Conservation (phyloP, 2,888 invertebrate species). For the Urechis unicinctus region DNA sequence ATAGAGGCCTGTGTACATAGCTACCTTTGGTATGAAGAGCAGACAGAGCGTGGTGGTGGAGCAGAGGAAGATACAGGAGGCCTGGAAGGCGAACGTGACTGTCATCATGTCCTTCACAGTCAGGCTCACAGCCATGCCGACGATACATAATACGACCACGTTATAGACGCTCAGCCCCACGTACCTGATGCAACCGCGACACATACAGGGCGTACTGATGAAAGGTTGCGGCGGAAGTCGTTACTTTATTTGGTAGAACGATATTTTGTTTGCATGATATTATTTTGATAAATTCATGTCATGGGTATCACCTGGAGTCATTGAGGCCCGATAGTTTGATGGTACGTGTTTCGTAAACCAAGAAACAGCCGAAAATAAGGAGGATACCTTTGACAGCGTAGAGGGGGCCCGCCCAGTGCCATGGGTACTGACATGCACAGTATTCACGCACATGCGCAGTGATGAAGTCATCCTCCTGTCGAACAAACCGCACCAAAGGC, state of each 20-base stretch:
- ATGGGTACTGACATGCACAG: slow-evolving; percentile 7
- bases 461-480: slow-evolving; percentile 12
- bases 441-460: neutral
- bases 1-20: slow-evolving; percentile 56
- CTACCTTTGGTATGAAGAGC: slow-evolving; percentile 50
- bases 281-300: too few species aligned
- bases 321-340: slow-evolving; percentile 26
- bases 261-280: too few species aligned
- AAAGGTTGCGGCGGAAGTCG: neutral
- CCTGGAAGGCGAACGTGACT: slow-evolving; percentile 19
- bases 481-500: neutral
- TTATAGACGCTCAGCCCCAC: slow-evolving; percentile 35
- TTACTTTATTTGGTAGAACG: neutral
- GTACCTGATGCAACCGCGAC: slow-evolving; percentile 4
- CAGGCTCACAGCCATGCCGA: slow-evolving; percentile 25
- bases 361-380: slow-evolving; percentile 30
- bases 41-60: slow-evolving; percentile 26
- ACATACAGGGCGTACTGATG: neutral
- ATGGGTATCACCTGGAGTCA: slow-evolving; percentile 22
- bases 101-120: slow-evolving; percentile 20
- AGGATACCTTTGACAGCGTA: slow-evolving; percentile 29
- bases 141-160: slow-evolving; percentile 26
- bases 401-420: slow-evolving; percentile 26
- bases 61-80: slow-evolving; percentile 21
- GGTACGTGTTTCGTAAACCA: slow-evolving; percentile 32